Conservation (phyloP, 2,113 vertebrate species). For the Paracanthobrama guichenoti region DNA sequence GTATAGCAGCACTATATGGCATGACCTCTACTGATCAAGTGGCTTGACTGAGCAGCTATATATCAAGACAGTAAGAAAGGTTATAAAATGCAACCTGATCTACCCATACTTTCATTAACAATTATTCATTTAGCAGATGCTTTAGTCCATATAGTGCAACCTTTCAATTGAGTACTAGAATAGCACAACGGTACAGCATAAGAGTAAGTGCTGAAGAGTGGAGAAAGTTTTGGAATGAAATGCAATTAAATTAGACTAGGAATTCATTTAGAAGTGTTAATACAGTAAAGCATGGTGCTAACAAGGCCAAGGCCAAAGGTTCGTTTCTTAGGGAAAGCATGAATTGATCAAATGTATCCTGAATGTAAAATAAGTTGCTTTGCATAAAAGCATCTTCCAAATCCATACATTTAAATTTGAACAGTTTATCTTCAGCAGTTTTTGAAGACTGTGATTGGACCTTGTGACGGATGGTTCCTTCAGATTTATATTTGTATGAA, state of each 20-base stretch:
- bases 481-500: not conserved
- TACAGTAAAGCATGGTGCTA: not conserved
- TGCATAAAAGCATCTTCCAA: no score
- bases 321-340: not conserved
- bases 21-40: constrained; percentile 54
- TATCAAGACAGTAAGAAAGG: not conserved
- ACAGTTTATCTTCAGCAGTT: not conserved
- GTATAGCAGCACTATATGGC: constrained; percentile 31
- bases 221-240: not conserved
- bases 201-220: not conserved
- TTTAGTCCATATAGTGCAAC: not conserved
- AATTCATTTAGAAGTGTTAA: not conserved
- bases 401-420: not conserved
- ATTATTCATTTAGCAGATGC: not conserved
- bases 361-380: no score
- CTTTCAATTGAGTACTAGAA: not conserved
- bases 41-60: constrained; percentile 57
- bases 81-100: not conserved
- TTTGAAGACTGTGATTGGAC: not conserved
- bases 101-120: not conserved
- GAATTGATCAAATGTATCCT: not conserved
- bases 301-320: not conserved
- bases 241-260: not conserved
- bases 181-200: not conserved
- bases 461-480: not conserved